phyloP scores from a whole-genome alignment of 1,140 invertebrate genomes.

The Drosophila malerkotliana region DNA sequence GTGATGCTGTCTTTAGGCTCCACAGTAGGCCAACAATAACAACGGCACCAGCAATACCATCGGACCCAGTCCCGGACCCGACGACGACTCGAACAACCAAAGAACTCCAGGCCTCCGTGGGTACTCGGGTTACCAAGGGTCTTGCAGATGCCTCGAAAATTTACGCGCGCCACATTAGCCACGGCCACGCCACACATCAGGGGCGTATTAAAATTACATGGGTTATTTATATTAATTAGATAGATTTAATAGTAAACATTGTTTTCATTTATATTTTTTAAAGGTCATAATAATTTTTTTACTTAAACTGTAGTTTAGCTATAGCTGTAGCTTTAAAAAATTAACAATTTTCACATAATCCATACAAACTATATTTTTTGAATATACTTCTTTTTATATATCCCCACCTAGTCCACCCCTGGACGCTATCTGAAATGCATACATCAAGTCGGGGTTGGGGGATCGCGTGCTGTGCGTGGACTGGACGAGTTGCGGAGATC shows the following conservation, averaged over 20 bases:
- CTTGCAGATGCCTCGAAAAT: conserved; percentile 46
- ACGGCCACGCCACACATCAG: conserved; percentile 15
- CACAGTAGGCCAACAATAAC: conserved; percentile 74
- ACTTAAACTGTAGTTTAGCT: too few relatives aligned
- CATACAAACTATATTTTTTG: too few relatives aligned
- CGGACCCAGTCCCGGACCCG: conserved; percentile 12
- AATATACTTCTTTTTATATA: not conserved
- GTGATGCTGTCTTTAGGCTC: conserved; percentile 79
- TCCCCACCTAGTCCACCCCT: conserved; percentile 13
- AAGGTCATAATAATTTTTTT: too few relatives aligned
- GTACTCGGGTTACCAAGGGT: conserved; percentile 62
- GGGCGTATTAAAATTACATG: conserved; percentile 4
- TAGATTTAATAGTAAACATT: not conserved
- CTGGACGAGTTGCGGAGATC: conserved; percentile 28
- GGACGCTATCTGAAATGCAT: conserved; percentile 9
- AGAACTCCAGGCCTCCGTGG: conserved; percentile 34
- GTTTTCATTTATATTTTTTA: too few relatives aligned
- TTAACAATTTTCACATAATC: too few relatives aligned
- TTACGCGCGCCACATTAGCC: conserved; percentile 59
- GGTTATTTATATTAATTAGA: not conserved
- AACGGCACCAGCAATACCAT: conserved; percentile 37
- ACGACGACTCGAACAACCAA: not conserved
- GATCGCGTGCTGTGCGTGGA: conserved; percentile 66
- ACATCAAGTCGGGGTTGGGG: conserved; percentile 1
- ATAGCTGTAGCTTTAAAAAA: too few relatives aligned